Conservation (phyloP, 2,113 vertebrate genomes). For the Nannobrachium achirus region DNA sequence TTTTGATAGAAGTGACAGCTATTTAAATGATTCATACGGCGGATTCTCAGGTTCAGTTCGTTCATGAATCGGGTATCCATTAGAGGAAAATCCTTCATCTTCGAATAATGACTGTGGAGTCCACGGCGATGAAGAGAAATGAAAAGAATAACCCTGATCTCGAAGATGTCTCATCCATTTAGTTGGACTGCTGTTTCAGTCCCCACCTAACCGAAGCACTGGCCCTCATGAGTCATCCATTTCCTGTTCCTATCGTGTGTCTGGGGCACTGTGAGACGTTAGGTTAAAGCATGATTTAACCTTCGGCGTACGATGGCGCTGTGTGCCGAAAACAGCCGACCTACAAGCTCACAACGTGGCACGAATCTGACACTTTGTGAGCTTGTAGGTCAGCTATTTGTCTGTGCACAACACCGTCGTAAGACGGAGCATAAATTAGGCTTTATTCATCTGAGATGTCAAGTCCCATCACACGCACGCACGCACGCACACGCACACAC, state of each 20-base stretch:
- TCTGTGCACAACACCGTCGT: too few relatives aligned
- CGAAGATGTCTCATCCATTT: constrained; percentile 16
- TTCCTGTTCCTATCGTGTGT: constrained; percentile 46
- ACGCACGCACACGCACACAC: constrained; percentile 8
- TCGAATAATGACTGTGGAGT: not conserved
- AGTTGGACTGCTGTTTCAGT: constrained; percentile 1
- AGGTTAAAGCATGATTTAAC: too few relatives aligned
- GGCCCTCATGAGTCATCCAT: constrained; percentile 26
- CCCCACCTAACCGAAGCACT: constrained; percentile 6
- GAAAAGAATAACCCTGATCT: constrained; percentile 2
- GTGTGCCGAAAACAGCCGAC: too few relatives aligned
- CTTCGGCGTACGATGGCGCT: too few relatives aligned
- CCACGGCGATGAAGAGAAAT: not conserved
- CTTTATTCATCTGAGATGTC: constrained; percentile 38
- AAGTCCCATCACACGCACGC: constrained; percentile 19
- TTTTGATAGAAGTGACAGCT: not conserved
- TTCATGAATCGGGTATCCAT: constrained; percentile 11
- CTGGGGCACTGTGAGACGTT: constrained; percentile 6
- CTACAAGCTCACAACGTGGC: too few relatives aligned
- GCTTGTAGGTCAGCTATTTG: too few relatives aligned
- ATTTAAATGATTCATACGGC: constrained; percentile 14
- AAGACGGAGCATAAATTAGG: not conserved
- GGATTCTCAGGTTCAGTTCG: constrained; percentile 1
- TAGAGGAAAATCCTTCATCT: not conserved
- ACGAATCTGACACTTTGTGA: too few relatives aligned